A percentile compares a stretch with the other conserved stretches of the same genome.
These are phyloP conservation scores for Sciurus vulgaris DNA, from an alignment of 2,797 vertebrate species.

Conservation along the genomic window DNA sequence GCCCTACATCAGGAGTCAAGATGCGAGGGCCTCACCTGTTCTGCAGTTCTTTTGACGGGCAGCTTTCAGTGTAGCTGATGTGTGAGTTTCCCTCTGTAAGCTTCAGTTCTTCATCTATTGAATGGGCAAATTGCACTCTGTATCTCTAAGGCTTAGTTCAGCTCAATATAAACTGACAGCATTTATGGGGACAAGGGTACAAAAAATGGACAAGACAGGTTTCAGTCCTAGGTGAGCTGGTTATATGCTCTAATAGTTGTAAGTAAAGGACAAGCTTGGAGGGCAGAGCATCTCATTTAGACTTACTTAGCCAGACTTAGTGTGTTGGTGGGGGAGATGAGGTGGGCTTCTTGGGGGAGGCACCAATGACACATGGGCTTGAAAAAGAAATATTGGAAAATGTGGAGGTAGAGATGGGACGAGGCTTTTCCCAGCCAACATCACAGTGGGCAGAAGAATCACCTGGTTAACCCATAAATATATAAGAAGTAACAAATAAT, in stretches of 20 bases:
- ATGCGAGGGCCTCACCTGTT: not conserved
- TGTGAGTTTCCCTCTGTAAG: not conserved
- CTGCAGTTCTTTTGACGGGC: not conserved
- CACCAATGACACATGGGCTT: not conserved
- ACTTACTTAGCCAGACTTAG: not conserved
- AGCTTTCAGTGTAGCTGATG: not conserved
- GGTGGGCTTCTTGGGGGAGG: not conserved
- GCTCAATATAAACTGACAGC: not conserved
- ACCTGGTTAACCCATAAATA: not conserved
- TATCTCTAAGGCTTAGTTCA: constrained; percentile 37
- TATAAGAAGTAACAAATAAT: not conserved
- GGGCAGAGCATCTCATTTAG: not conserved
- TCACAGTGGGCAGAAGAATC: not conserved
- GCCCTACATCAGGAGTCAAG: not conserved
- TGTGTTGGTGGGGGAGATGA: not conserved
- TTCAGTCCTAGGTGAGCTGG: not conserved
- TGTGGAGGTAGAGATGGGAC: not conserved
- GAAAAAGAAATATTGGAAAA: constrained; percentile 5
- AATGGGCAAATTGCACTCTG: not conserved
- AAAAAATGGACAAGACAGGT: not conserved
- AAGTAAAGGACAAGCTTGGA: not conserved
- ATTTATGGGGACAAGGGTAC: not conserved
- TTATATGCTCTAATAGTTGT: not conserved
- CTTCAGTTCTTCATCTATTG: not conserved
- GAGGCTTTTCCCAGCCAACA: not conserved